Conservation (phyloP, 2,888 invertebrate species). For the Andrena minutula region DNA sequence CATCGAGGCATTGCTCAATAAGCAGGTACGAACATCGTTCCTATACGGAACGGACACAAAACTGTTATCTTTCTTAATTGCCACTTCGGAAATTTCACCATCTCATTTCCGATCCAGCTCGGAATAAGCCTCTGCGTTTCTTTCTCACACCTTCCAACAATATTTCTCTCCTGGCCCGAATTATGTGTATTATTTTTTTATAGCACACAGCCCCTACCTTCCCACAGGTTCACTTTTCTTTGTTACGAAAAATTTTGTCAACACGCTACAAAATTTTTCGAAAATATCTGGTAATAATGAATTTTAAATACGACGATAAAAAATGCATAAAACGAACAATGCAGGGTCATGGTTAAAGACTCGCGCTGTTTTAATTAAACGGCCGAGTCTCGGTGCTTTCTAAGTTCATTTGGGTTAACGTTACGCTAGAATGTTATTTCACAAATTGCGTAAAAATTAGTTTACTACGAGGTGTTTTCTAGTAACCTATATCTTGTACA, state of each 20-base stretch:
- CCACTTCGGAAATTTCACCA: not conserved
- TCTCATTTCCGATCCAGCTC: not conserved
- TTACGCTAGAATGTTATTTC: not conserved
- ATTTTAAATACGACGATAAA: not conserved
- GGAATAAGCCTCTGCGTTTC: not conserved
- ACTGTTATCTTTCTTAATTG: not conserved
- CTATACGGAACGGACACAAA: not conserved
- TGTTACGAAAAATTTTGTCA: not conserved
- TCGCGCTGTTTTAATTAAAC: too few species aligned
- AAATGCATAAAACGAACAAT: not conserved
- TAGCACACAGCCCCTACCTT: not conserved
- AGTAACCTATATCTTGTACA: not conserved
- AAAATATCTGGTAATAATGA: not conserved
- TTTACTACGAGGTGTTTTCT: not conserved
- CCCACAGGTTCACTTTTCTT: not conserved
- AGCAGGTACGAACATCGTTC: conserved; percentile 87
- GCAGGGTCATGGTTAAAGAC: not conserved
- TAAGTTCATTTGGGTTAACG: too few species aligned
- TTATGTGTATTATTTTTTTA: conserved; percentile 6
- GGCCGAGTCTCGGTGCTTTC: too few species aligned
- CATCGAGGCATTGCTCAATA: conserved; percentile 91
- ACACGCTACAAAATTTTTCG: not conserved
- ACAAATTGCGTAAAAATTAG: not conserved
- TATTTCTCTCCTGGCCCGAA: not conserved
- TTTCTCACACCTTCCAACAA: not conserved